phyloP scores from a whole-genome alignment of 2,797 vertebrate species.

The Champsocephalus gunnari region DNA sequence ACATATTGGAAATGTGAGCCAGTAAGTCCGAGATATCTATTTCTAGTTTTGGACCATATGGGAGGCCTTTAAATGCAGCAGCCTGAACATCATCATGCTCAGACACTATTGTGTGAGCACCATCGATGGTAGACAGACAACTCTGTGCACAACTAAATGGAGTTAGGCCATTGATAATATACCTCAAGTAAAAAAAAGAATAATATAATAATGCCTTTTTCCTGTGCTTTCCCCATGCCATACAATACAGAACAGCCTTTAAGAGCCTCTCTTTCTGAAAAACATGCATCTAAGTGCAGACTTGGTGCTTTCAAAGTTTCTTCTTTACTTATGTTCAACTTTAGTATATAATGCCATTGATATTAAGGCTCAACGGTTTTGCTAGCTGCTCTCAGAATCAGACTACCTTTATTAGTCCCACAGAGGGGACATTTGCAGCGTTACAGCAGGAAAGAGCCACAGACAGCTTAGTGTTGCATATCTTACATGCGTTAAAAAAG shows the following conservation, averaged over 20 bases:
- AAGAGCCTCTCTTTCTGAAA: conserved; percentile 19
- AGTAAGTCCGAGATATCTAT: conserved; percentile 36
- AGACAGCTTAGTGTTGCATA: too few species aligned
- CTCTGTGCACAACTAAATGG: conserved; percentile 30
- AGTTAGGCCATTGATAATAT: conserved; percentile 47
- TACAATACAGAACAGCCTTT: conserved; percentile 3
- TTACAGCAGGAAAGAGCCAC: too few species aligned
- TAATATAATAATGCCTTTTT: conserved; percentile 7
- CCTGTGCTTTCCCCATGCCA: background rate
- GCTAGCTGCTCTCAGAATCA: too few species aligned
- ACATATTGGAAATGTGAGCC: conserved; percentile 53
- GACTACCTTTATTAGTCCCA: too few species aligned
- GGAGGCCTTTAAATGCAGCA: conserved; percentile 42
- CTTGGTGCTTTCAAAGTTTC: background rate
- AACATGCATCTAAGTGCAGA: background rate
- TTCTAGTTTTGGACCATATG: conserved; percentile 44
- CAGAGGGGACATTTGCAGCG: too few species aligned
- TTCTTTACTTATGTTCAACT: background rate
- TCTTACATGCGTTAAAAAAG: too few species aligned
- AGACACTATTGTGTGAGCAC: background rate
- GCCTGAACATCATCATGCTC: conserved; percentile 15
- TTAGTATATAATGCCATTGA: background rate
- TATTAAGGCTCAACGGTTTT: background rate
- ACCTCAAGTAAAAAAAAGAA: conserved; percentile 4
- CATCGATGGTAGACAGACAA: background rate